Percentiles rank a stretch among this genome's conserved stretches.
Conservation (phyloP, 2,113 vertebrate species). For the Hippocampus zosterae region DNA sequence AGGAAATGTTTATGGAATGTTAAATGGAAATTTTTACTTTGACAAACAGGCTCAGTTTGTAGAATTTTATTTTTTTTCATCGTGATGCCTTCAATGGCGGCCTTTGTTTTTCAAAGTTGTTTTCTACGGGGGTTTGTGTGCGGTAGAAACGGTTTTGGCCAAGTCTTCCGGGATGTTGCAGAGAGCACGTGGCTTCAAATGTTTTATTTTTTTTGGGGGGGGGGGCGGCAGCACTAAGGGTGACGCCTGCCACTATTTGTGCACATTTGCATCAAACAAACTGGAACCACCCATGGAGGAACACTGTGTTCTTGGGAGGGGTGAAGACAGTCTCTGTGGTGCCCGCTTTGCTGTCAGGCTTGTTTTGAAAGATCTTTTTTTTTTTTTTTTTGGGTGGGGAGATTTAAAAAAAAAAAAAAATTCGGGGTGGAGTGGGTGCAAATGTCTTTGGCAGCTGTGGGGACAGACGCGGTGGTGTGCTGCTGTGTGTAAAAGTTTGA, state of each 20-base stretch:
- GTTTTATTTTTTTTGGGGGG: background rate
- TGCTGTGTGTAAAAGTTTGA: constrained; percentile 33
- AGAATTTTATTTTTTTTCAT: background rate
- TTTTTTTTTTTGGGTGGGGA: background rate
- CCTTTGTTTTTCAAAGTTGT: background rate
- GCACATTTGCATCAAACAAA: constrained; percentile 45
- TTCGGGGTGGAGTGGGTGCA: constrained; percentile 9
- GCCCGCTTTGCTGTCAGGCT: constrained; percentile 40
- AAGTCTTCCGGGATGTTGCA: background rate
- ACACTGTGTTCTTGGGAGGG: constrained; percentile 64
- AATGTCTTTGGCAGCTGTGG: constrained; percentile 47
- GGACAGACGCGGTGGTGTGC: constrained; percentile 42
- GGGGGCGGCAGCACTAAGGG: constrained; percentile 9
- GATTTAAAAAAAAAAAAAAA: too few species aligned
- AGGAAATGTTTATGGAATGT: background rate
- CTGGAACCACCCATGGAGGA: constrained; percentile 58
- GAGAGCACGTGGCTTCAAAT: background rate
- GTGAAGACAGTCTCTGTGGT: constrained; percentile 45
- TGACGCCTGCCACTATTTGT: constrained; percentile 41
- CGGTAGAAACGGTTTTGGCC: background rate
- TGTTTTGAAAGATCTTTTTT: constrained; percentile 51
- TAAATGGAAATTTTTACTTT: background rate
- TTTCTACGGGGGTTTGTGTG: background rate
- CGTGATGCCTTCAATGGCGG: background rate
- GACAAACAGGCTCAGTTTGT: background rate